A percentile compares a stretch with the other conserved stretches of the same genome.
Evolutionary conservation across 2,888 invertebrate genomes (phyloP).

Genomic region (Meliscaeva auricollis): DNA sequence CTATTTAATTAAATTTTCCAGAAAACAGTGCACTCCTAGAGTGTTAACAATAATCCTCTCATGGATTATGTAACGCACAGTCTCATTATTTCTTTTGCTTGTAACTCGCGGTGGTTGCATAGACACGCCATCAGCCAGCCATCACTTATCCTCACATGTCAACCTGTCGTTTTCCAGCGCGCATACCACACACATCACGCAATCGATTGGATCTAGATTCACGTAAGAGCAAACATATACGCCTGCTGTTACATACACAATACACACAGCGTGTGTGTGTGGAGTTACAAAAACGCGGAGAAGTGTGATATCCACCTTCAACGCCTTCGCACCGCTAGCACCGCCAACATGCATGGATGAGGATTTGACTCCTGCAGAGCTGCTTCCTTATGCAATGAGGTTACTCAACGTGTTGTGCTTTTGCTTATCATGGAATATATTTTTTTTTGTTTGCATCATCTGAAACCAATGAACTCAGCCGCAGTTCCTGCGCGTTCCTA

Average conservation of each 20-base stretch:
- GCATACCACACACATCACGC: conserved; percentile 43
- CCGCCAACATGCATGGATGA: background rate
- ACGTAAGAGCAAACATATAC: conserved; percentile 31
- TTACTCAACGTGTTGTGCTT: background rate
- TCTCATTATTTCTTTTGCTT: background rate
- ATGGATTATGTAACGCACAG: background rate
- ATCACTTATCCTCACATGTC: conserved; percentile 41
- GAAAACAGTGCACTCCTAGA: background rate
- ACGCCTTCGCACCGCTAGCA: too few species aligned
- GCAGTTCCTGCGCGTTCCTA: background rate
- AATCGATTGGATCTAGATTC: conserved; percentile 59
- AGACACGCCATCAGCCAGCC: background rate
- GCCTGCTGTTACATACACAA: background rate
- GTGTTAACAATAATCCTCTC: background rate
- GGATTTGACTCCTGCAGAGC: background rate
- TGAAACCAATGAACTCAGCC: conserved; percentile 48
- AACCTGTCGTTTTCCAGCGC: conserved; percentile 43
- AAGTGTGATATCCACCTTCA: conserved; percentile 6
- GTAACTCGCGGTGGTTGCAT: background rate
- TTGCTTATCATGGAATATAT: conserved; percentile 38
- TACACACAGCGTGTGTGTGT: background rate
- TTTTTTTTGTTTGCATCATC: conserved; percentile 22
- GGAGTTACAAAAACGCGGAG: background rate
- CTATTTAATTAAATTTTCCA: background rate
- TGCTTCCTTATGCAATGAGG: conserved; percentile 3